Evolutionary conservation across 53 echinoderm and acorn worm genomes (phyloP).

Genomic region (Temnopleurus reevesii): DNA sequence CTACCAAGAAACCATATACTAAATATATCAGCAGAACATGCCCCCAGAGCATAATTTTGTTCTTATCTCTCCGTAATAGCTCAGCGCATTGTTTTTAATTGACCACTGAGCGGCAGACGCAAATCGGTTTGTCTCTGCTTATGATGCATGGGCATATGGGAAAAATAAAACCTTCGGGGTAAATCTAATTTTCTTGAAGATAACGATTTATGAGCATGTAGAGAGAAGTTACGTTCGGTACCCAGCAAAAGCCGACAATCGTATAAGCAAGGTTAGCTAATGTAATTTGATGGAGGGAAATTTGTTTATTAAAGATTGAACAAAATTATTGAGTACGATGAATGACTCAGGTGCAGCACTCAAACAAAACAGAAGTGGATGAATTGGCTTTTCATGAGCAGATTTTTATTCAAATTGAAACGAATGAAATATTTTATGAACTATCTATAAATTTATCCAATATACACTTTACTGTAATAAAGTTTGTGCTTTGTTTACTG

Average conservation of each 20-base stretch:
- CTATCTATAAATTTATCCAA: too few relatives aligned
- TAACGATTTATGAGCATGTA: slow-evolving; percentile 26
- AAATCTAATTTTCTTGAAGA: slow-evolving; percentile 33
- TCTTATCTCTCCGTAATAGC: background rate
- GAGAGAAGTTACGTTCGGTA: background rate
- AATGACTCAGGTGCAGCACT: background rate
- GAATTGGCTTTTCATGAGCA: too few relatives aligned
- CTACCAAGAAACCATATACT: background rate
- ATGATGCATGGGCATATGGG: background rate
- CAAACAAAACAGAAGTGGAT: too few relatives aligned
- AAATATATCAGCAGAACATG: slow-evolving; percentile 25
- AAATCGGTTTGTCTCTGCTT: background rate
- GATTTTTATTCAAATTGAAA: too few relatives aligned
- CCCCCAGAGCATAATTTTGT: background rate
- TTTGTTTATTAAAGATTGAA: background rate
- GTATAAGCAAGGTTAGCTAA: slow-evolving; percentile 12
- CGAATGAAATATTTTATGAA: too few relatives aligned
- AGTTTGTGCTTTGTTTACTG: too few relatives aligned
- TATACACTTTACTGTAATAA: too few relatives aligned
- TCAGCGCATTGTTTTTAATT: slow-evolving; percentile 25
- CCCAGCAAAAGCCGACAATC: background rate
- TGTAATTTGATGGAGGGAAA: slow-evolving; percentile 25
- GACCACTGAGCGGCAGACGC: background rate
- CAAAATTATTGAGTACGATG: background rate
- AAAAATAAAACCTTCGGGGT: background rate